Evolutionary conservation across 1,140 invertebrate species (phyloP).

Genomic region (Caerostris darwini): DNA sequence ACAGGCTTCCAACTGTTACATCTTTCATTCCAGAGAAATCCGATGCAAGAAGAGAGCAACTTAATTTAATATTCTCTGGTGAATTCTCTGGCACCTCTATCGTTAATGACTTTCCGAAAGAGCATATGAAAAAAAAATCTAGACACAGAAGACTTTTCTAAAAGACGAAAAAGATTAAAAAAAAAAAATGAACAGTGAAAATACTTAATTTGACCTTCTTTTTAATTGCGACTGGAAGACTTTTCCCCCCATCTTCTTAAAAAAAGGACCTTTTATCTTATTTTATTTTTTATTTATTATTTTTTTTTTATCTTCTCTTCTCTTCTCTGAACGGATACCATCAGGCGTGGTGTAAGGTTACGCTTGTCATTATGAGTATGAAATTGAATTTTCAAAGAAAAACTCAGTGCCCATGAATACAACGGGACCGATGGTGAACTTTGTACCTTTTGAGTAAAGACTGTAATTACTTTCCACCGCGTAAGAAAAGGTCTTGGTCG

Average conservation of each 20-base stretch:
- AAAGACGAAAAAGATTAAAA: background rate
- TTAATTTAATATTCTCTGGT: slow-evolving; percentile 37
- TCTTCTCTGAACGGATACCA: background rate
- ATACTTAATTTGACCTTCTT: slow-evolving; percentile 64
- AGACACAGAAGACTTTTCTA: background rate
- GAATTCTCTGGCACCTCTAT: background rate
- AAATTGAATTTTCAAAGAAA: slow-evolving; percentile 76
- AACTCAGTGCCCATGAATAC: slow-evolving; percentile 50
- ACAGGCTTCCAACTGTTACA: slow-evolving; percentile 19
- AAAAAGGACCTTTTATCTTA: slow-evolving; percentile 11
- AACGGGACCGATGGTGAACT: slow-evolving; percentile 46
- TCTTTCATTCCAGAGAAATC: background rate
- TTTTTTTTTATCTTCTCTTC: background rate
- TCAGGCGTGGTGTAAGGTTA: slow-evolving; percentile 62
- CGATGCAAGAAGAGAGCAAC: slow-evolving; percentile 14
- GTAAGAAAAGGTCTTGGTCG: slow-evolving; percentile 69
- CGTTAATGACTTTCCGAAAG: slow-evolving; percentile 27
- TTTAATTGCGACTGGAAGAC: slow-evolving; percentile 64
- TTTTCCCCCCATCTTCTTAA: background rate
- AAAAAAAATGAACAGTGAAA: slow-evolving; percentile 35
- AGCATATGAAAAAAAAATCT: slow-evolving; percentile 12
- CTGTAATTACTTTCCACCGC: slow-evolving; percentile 73
- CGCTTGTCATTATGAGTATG: slow-evolving; percentile 69
- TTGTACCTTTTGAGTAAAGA: slow-evolving; percentile 71
- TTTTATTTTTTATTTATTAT: background rate